Evolutionary conservation across 2,888 invertebrate species (phyloP), one percentile per base, ranked within the genome.

Genomic region (Leptinotarsa peninsularis): DNA sequence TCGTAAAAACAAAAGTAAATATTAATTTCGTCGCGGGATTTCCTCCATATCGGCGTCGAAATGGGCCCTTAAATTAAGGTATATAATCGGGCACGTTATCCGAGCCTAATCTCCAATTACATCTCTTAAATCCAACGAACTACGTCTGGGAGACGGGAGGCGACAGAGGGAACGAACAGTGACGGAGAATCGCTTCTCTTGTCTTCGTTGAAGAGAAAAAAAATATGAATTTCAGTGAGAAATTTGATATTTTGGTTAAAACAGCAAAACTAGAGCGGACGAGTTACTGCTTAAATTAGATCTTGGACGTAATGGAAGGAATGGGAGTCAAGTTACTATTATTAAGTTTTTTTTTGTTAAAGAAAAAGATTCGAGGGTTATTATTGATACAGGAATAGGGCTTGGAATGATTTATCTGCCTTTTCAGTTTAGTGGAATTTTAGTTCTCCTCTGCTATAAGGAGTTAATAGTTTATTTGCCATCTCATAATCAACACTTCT

Each of bases 71-170:
- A 81, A 82, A 81, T 83, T 81, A 80, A 79, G 80, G 82, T 82
- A 82, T 83, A 84, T 84, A 84, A 84, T 84, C 83, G 81, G 79
- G 79, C 76, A 75, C 79, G 82, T 81, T 81, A 82, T 83, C 83
- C 82, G 77, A 78, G 77, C 82, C 81, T 83, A 83, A 84, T 83
- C 84, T 83, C 83, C 84, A 83, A 84, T 84, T 84, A 84, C 84
- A 83, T 80, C 81, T 80, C 81, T 80, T 79, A 83, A 84, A 84
- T 83, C 83, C 84, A 23, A 58, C 77, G 74, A 72, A 54, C 68
- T 71, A 73, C 54, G 75, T 49, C 67, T 68, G 71, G n/a, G 56
- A 43, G 69, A 56, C 21, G n/a, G 54, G 23, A 17, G 43, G 43
- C 10, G 66, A 52, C 52, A 52, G n/a, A 52, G 52, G n/a, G 52